Evolutionary conservation across 1,140 invertebrate species (phyloP), one percentile per base, ranked within the genome.

Genomic region (Lasaia peninsularis): DNA sequence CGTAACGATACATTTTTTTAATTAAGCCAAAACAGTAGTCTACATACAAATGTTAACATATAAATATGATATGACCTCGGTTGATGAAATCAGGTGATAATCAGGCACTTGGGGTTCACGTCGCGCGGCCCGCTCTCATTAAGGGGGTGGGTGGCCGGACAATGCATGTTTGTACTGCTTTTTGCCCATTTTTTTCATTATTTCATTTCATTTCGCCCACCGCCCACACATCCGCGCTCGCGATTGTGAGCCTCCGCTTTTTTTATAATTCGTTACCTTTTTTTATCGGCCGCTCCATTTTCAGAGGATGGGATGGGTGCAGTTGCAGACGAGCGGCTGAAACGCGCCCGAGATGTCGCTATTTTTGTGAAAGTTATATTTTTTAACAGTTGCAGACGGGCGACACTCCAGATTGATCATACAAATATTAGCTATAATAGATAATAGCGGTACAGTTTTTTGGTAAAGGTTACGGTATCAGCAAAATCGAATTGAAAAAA

Each of bases 211-310:
- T 88, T 86, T 88, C 85, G 72, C 85, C 85, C 85, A 70, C 83
- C 83, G 62, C 80, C 81, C 85, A 81, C 80, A 78, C 81, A 75
- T 84, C 81, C 82, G 78, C 82, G 78, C 78, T 78, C 78, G 78
- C 81, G 83, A 86, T 86, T 88, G 84, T 87, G 77, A 71, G 77
- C 80, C 78, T 75, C 75, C 81, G 76, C 72, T 88, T 88, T 88
- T n/a, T 88, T 88, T 88, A 88, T 88, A 88, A 88, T 88, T 86
- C 85, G 85, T 86, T 88, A 88, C 81, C 81, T 86, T 86, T 88
- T 48, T 86, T 88, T 86, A 88, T 88, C 85, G 85, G 85, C 76
- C 85, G 85, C 75, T 83, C 85, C 85, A 88, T 88, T 86, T 86
- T 86, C 85, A 84, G 85, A 88, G 80, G 79, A 85, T 73, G 78